Conservation (phyloP, 2,797 vertebrate genomes). For the Muscicapa striata region DNA sequence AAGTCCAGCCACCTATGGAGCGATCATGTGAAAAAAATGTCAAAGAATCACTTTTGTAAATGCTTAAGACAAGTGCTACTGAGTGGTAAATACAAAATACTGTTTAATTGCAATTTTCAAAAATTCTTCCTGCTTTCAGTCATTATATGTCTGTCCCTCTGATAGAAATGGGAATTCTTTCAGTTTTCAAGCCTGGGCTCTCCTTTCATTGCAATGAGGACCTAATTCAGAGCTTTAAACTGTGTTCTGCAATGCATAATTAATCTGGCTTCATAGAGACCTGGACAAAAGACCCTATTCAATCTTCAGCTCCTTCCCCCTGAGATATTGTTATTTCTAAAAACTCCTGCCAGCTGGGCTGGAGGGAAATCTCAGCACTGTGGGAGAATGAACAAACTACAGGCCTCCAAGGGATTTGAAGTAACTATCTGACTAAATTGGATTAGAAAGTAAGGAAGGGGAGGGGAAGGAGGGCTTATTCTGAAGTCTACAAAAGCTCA, state of each 20-base stretch:
- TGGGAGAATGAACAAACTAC: constrained; percentile 80
- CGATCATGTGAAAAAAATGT: constrained; percentile 69
- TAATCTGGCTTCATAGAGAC: constrained; percentile 92
- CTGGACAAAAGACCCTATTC: constrained; percentile 94
- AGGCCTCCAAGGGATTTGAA: constrained; percentile 76
- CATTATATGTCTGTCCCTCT: constrained; percentile 77
- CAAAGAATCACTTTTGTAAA: constrained; percentile 72
- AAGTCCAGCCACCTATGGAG: constrained; percentile 74
- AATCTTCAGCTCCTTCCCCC: constrained; percentile 83
- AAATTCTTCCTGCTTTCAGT: constrained; percentile 76
- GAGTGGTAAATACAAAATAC: constrained; percentile 74
- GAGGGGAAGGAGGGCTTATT: constrained; percentile 67
- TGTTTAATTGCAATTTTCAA: constrained; percentile 78
- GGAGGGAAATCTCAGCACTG: constrained; percentile 84
- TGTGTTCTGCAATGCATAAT: constrained; percentile 91
- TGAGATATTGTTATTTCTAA: constrained; percentile 89
- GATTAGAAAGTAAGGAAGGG: constrained; percentile 81
- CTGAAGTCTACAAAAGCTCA: constrained; percentile 71
- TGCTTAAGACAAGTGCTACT: constrained; percentile 72
- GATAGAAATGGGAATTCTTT: constrained; percentile 75
- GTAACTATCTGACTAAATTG: constrained; percentile 82
- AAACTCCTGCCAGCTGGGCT: constrained; percentile 94
- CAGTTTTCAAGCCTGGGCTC: constrained; percentile 70
- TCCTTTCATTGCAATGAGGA: constrained; percentile 77
- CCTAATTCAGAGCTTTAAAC: constrained; percentile 80